These are phyloP conservation scores for Rhinolophus sinicus DNA, from an alignment of 2,113 vertebrate genomes.

Conservation along the genomic window DNA sequence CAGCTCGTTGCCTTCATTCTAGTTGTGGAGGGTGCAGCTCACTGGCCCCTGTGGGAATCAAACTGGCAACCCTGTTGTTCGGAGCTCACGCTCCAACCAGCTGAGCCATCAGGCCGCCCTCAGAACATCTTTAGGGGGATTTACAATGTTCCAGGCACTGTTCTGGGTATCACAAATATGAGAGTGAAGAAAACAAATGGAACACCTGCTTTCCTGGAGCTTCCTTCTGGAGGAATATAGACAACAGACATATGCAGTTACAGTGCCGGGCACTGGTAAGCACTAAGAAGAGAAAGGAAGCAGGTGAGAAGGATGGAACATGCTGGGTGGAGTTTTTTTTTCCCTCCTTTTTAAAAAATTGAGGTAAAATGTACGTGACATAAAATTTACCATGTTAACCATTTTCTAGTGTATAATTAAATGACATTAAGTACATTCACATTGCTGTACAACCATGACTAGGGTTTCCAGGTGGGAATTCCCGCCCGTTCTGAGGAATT, in stretches of 20 bases:
- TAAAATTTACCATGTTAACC: not conserved
- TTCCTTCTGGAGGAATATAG: not conserved
- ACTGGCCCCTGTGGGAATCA: too few relatives aligned
- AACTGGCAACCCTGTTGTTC: too few relatives aligned
- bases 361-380: not conserved
- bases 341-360: not conserved
- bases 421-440: not conserved
- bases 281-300: not conserved
- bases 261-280: not conserved
- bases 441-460: not conserved
- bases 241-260: not conserved
- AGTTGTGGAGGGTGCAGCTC: too few relatives aligned
- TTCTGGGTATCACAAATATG: not conserved
- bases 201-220: not conserved
- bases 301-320: not conserved
- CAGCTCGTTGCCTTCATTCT: too few relatives aligned
- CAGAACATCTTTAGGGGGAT: not conserved
- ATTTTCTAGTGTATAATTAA: not conserved
- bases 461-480: too few relatives aligned
- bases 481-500: too few relatives aligned
- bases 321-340: not conserved
- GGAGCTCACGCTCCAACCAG: too few relatives aligned
- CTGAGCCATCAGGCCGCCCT: not conserved
- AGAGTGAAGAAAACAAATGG: not conserved
- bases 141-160: not conserved